Conservation (phyloP, 1,140 invertebrate species). For the Drosophila nebulosa region DNA sequence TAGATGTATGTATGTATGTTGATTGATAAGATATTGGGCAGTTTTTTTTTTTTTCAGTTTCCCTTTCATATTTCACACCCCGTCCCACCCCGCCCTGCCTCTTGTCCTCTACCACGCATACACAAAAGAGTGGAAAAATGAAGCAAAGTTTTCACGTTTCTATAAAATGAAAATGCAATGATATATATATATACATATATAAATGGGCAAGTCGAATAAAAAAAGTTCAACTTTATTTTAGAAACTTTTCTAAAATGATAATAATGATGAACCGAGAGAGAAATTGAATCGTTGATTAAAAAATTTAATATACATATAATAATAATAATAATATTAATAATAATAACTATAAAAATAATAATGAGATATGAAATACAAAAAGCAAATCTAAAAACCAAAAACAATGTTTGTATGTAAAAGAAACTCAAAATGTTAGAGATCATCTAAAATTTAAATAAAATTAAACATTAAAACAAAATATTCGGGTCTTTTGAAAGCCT, state of each 20-base stretch:
- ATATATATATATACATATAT: too few species aligned
- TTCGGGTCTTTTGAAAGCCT: background rate
- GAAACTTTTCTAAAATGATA: conserved; percentile 34
- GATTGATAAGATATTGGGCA: background rate
- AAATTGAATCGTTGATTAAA: conserved; percentile 75
- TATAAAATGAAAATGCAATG: conserved; percentile 22
- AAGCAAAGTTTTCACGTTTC: background rate
- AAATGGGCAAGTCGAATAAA: conserved; percentile 19
- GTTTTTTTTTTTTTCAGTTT: background rate
- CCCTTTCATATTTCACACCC: background rate
- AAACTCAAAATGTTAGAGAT: conserved; percentile 80
- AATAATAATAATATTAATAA: too few species aligned
- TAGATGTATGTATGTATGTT: background rate
- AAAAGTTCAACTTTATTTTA: conserved; percentile 6
- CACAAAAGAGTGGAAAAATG: background rate
- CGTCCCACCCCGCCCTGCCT: background rate
- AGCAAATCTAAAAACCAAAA: conserved; percentile 40
- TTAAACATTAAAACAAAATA: conserved; percentile 54
- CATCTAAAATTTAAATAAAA: conserved; percentile 80
- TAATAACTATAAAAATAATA: conserved; percentile 49
- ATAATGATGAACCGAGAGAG: conserved; percentile 31
- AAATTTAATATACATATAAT: conserved; percentile 64
- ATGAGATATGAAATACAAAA: conserved; percentile 35
- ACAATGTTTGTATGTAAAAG: conserved; percentile 80
- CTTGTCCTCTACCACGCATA: background rate